Percentiles rank a stretch among this genome's conserved stretches.
phyloP scores from a whole-genome alignment of 2,113 vertebrate genomes.

The Planiliza haematocheilus region DNA sequence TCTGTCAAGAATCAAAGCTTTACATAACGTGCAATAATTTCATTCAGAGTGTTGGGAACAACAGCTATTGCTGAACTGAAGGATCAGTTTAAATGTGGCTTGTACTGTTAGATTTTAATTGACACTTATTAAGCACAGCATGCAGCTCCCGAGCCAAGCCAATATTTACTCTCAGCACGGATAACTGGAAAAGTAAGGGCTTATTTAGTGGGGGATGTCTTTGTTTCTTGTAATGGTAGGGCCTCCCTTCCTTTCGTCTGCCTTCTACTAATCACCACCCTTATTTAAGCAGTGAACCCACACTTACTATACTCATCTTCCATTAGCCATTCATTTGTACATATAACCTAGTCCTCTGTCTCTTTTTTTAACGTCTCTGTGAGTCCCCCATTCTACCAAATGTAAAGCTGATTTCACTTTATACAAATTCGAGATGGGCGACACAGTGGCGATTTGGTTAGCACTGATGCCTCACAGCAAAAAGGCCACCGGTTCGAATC shows the following conservation, averaged over 20 bases:
- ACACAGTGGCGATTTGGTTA: too few species aligned
- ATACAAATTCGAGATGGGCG: too few species aligned
- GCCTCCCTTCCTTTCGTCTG: constrained; percentile 32
- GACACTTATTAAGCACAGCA: constrained; percentile 43
- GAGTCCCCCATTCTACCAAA: too few species aligned
- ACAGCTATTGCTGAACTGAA: not conserved
- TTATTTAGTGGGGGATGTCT: constrained; percentile 43
- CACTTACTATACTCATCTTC: not conserved
- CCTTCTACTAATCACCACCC: constrained; percentile 37
- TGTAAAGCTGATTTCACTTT: too few species aligned
- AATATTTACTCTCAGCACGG: constrained; percentile 51
- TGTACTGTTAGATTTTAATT: constrained; percentile 37
- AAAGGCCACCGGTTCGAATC: too few species aligned
- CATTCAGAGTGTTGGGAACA: not conserved
- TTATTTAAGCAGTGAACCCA: constrained; percentile 11
- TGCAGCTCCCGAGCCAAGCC: constrained; percentile 21
- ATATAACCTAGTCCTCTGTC: not conserved
- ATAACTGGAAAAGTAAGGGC: constrained; percentile 43
- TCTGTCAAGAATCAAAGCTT: constrained; percentile 10
- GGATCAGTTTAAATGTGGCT: constrained; percentile 7
- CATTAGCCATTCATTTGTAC: not conserved
- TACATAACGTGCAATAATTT: not conserved
- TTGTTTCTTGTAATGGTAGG: constrained; percentile 37
- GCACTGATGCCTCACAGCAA: too few species aligned
- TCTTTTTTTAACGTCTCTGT: not conserved